Evolutionary conservation across 2,888 invertebrate species (phyloP).

Genomic region (Drosophila anomalipes): DNA sequence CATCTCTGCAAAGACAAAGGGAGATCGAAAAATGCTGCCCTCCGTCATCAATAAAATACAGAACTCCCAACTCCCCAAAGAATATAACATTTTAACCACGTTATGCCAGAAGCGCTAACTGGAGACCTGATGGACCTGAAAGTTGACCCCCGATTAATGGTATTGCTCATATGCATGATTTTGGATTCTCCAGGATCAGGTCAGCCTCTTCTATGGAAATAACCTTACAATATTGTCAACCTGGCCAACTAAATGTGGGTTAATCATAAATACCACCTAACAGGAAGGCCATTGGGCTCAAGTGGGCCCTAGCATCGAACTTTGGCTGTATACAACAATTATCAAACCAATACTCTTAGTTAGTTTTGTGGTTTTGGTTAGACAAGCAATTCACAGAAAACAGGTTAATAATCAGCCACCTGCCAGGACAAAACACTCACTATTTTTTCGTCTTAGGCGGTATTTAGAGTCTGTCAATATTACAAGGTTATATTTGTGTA

Average conservation of each 20-base stretch:
- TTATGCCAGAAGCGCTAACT: not conserved
- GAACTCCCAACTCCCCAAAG: not conserved
- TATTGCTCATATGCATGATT: not conserved
- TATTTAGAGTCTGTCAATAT: no score
- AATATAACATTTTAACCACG: not conserved
- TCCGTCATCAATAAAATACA: not conserved
- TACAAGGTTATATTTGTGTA: no score
- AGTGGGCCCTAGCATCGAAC: not conserved
- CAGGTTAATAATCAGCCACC: not conserved
- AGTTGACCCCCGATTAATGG: not conserved
- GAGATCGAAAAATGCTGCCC: not conserved
- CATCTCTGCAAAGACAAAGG: not conserved
- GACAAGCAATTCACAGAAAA: not conserved
- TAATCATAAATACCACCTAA: no score
- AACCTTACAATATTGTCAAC: no score
- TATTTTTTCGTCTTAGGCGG: no score
- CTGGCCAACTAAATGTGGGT: no score
- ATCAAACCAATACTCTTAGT: not conserved
- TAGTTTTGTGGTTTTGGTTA: not conserved
- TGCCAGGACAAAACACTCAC: not conserved
- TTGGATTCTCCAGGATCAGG: not conserved
- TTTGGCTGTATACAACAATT: not conserved
- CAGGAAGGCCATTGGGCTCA: not conserved
- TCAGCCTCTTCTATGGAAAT: not conserved
- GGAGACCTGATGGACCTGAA: not conserved